Percentiles rank a stretch among this genome's conserved stretches.
These are phyloP conservation scores for Coregonus sp. DNA, from an alignment of 2,797 vertebrate genomes.

Conservation along the genomic window DNA sequence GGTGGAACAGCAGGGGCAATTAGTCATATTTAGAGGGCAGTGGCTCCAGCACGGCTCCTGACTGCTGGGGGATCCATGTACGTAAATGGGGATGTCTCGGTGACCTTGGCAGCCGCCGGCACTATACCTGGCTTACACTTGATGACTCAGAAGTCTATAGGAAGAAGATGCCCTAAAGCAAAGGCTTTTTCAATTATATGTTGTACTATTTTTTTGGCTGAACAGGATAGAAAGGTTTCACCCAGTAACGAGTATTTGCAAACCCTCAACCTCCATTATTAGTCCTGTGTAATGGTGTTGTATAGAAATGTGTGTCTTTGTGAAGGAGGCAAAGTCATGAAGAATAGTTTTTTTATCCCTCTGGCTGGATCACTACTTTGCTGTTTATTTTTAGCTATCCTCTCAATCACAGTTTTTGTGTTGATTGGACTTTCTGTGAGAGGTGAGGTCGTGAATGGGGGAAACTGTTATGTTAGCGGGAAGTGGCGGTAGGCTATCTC, in stretches of 20 bases:
- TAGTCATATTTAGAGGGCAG: slow-evolving; percentile 64
- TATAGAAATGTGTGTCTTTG: slow-evolving; percentile 56
- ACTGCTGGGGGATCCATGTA: slow-evolving; percentile 29
- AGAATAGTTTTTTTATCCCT: slow-evolving; percentile 52
- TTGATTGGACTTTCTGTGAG: background rate
- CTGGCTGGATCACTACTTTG: slow-evolving; percentile 43
- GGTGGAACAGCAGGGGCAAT: slow-evolving; percentile 63
- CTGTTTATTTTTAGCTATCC: slow-evolving; percentile 45
- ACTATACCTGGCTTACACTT: slow-evolving; percentile 6
- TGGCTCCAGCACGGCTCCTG: slow-evolving; percentile 29
- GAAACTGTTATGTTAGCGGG: slow-evolving; percentile 20
- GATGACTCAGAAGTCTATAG: too few relatives aligned
- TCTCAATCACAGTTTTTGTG: slow-evolving; percentile 45
- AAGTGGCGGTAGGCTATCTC: background rate
- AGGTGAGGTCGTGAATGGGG: slow-evolving; percentile 18
- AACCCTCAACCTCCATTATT: slow-evolving; percentile 37
- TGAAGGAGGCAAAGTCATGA: slow-evolving; percentile 39
- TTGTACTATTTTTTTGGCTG: too few relatives aligned
- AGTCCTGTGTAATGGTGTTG: slow-evolving; percentile 68
- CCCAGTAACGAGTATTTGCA: background rate
- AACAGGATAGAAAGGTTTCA: background rate
- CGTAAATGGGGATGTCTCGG: slow-evolving; percentile 38
- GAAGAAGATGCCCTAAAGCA: too few relatives aligned
- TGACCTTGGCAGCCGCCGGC: slow-evolving; percentile 50
- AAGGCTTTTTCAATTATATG: background rate